Percentiles rank a stretch among this genome's conserved stretches.
Conservation (phyloP, 2,888 invertebrate species). For the Volucella bombylans region DNA sequence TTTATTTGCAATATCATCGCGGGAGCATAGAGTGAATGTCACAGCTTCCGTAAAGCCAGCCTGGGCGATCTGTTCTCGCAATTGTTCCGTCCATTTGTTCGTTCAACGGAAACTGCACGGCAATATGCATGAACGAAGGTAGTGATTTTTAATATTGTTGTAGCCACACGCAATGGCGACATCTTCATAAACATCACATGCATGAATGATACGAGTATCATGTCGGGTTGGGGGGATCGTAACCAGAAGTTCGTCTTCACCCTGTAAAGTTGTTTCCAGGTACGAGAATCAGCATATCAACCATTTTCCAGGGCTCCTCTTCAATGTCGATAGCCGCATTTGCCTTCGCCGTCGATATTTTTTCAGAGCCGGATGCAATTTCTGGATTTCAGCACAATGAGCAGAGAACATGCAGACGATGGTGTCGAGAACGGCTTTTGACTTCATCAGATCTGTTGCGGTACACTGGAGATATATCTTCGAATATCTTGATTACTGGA, state of each 20-base stretch:
- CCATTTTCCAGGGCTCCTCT: slow-evolving; percentile 82
- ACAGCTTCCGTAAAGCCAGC: slow-evolving; percentile 98
- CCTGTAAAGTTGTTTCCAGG: slow-evolving; percentile 85
- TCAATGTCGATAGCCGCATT: slow-evolving; percentile 90
- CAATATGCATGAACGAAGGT: slow-evolving; percentile 85
- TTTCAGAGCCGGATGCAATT: too few species aligned
- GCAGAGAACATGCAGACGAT: slow-evolving; percentile 96
- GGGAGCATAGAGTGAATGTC: slow-evolving; percentile 96
- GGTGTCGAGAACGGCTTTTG: slow-evolving; percentile 96
- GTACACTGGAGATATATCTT: too few species aligned
- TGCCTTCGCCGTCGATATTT: slow-evolving; percentile 85
- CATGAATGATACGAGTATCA: slow-evolving; percentile 95
- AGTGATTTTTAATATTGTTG: slow-evolving; percentile 85
- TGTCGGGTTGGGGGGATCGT: slow-evolving; percentile 89
- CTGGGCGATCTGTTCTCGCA: too few species aligned
- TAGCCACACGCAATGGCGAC: slow-evolving; percentile 96
- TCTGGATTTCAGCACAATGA: too few species aligned
- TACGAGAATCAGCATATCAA: slow-evolving; percentile 88
- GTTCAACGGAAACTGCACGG: slow-evolving; percentile 89
- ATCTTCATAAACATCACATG: slow-evolving; percentile 98
- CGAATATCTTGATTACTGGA: slow-evolving; percentile 98
- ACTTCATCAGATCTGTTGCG: slow-evolving; percentile 98
- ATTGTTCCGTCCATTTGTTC: slow-evolving; percentile 95
- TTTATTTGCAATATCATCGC: slow-evolving; percentile 94
- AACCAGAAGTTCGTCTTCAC: too few species aligned